A percentile compares a stretch with the other conserved stretches of the same genome.
phyloP scores from a whole-genome alignment of 2,888 invertebrate genomes.

The Drosophila melanosoma region DNA sequence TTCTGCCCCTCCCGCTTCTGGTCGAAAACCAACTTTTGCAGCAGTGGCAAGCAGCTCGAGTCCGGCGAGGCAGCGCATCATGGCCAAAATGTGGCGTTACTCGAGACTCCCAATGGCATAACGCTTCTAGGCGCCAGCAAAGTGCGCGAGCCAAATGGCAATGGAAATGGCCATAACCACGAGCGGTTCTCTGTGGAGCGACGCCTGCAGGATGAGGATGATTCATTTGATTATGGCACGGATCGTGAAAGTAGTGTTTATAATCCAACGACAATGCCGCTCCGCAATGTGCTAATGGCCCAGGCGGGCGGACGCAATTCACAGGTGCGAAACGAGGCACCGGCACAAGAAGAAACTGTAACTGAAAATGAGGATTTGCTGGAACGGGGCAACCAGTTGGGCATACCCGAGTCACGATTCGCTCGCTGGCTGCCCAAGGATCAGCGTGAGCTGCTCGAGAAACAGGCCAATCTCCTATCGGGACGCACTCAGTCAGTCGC shows the following conservation, averaged over 20 bases:
- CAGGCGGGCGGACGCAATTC: constrained; percentile 80
- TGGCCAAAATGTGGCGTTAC: constrained; percentile 82
- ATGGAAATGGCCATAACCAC: constrained; percentile 45
- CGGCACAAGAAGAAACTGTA: constrained; percentile 10
- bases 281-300: constrained; percentile 73
- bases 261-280: constrained; percentile 83
- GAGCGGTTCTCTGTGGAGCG: constrained; percentile 70
- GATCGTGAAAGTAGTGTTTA: constrained; percentile 84
- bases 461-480: constrained; percentile 83
- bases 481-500: constrained; percentile 59
- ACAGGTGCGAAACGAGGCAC: constrained; percentile 10
- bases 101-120: constrained; percentile 84
- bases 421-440: constrained; percentile 84
- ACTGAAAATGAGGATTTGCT: constrained; percentile 73
- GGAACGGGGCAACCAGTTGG: constrained; percentile 82
- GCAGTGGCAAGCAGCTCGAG: constrained; percentile 69
- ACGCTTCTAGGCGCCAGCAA: constrained; percentile 77
- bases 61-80: constrained; percentile 63
- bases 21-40: constrained; percentile 25
- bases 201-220: constrained; percentile 79
- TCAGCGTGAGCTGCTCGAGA: constrained; percentile 84
- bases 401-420: constrained; percentile 84
- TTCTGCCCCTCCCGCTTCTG: constrained; percentile 10
- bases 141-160: constrained; percentile 47
- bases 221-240: constrained; percentile 83